Base-by-base conservation (phyloP, 2,797 vertebrate genomes). In the Gallinago nigripennis region DNA sequence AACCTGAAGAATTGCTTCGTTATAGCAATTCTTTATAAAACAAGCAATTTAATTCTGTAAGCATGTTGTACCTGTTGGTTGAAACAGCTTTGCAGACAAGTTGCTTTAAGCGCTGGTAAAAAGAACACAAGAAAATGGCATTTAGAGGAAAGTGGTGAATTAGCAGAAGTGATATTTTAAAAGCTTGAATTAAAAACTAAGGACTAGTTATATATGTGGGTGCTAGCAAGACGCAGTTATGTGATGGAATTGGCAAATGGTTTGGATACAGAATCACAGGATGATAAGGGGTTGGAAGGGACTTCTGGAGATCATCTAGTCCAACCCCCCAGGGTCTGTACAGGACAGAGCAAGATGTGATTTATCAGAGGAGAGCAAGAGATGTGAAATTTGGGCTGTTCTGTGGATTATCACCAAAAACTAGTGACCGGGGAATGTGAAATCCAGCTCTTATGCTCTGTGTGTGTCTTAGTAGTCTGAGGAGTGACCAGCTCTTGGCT, bases 41-140 rank as follows among this genome's bases (percentile, higher is more conserved):
- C 14, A 58, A 77, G 43, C 53, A 23, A 1, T 69, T 86, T 12
- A 46, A 48, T 58, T 79, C 23, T 79, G 39, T 72, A n/a, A 88
- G 85, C 43, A 20, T 0, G 0, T 45, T 56, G 43, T 68, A 66
- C 25, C 14, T 53, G 4, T 25, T 20, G 1, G 0, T 20, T 71
- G 37, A 65, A 89, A 23, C 25, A 60, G 54, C 61, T 85, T 48
- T 69, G 30, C 58, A 90, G 39, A 20, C 8, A 46, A 50, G 3
- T 69, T 73, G 48, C 58, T 92, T 78, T 30, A 56, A 79, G 68
- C 39, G n/a, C 19, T 68, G 30, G 39, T 57, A 46, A 57, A 80
- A 48, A 63, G 37, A 66, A 50, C n/a, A 48, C 35, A 43, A 75
- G 24, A 27, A 83, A 86, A 61, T 3, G 2, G 39, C 16, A 8